Evolutionary conservation across 2,797 vertebrate genomes (phyloP).

Genomic region (Valencia hispanica): DNA sequence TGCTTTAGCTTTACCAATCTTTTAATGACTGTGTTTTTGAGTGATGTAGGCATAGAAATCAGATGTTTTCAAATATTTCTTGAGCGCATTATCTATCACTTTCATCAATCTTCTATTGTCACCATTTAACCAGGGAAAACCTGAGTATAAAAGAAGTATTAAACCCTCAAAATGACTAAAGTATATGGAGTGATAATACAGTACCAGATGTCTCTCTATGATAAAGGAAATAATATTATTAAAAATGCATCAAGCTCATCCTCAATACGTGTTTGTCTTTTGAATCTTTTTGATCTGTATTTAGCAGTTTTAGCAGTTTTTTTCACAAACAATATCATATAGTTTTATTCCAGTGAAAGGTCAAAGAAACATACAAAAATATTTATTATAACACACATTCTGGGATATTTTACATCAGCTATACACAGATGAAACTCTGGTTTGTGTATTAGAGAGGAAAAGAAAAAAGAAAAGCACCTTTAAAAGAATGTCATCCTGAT

Average conservation of each 20-base stretch:
- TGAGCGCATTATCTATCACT: too few relatives aligned
- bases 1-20: too few relatives aligned
- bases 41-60: too few relatives aligned
- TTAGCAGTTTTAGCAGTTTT: too few relatives aligned
- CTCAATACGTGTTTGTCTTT: too few relatives aligned
- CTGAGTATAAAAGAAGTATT: not conserved
- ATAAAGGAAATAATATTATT: not conserved
- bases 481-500: not conserved
- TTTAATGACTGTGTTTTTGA: too few relatives aligned
- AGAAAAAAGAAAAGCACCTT: not conserved
- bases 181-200: not conserved
- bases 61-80: too few relatives aligned
- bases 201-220: not conserved
- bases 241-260: not conserved
- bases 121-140: too few relatives aligned
- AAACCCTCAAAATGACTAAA: not conserved
- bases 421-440: not conserved
- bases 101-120: too few relatives aligned
- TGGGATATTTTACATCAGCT: not conserved
- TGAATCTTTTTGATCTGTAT: too few relatives aligned
- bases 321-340: not conserved
- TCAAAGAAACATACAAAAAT: not conserved
- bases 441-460: not conserved
- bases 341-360: not conserved
- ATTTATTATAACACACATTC: not conserved